Percentiles rank a stretch among this genome's conserved stretches.
Evolutionary conservation across 2,797 vertebrate species (phyloP).

Genomic region (Lepus oiostolus): DNA sequence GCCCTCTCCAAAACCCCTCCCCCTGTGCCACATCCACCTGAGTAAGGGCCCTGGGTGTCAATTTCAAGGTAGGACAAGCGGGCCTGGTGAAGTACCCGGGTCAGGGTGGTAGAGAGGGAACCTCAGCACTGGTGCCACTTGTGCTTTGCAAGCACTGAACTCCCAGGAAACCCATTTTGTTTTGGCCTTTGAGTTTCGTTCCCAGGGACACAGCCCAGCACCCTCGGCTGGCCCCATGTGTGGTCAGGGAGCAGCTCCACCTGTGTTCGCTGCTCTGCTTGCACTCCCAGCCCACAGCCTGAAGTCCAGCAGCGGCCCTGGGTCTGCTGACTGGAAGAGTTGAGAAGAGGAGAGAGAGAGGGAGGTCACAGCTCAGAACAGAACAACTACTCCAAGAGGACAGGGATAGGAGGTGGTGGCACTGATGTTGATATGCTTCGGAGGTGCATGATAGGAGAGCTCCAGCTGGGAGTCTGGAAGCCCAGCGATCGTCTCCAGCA

Average conservation of each 20-base stretch:
- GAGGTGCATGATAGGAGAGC: neutral
- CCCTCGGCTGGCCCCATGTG: neutral
- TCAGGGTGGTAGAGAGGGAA: neutral
- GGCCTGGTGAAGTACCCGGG: neutral
- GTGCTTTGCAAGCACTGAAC: neutral
- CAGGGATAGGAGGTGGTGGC: neutral
- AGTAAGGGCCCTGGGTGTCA: neutral
- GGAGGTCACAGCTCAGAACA: neutral
- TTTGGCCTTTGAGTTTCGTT: neutral
- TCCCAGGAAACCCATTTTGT: neutral
- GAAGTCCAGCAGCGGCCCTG: accelerated
- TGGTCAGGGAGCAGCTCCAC: neutral
- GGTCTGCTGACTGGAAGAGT: neutral
- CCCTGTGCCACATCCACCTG: neutral
- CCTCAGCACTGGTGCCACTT: neutral
- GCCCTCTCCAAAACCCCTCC: neutral
- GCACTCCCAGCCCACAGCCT: neutral
- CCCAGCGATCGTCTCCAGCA: no score
- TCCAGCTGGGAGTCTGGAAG: neutral
- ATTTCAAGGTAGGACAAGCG: neutral
- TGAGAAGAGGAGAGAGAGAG: neutral
- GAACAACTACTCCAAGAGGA: neutral
- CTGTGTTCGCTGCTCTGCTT: no score
- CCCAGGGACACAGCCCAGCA: neutral
- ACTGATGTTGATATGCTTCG: neutral